phyloP scores from a whole-genome alignment of 1,140 invertebrate species.

The Limonius californicus region DNA sequence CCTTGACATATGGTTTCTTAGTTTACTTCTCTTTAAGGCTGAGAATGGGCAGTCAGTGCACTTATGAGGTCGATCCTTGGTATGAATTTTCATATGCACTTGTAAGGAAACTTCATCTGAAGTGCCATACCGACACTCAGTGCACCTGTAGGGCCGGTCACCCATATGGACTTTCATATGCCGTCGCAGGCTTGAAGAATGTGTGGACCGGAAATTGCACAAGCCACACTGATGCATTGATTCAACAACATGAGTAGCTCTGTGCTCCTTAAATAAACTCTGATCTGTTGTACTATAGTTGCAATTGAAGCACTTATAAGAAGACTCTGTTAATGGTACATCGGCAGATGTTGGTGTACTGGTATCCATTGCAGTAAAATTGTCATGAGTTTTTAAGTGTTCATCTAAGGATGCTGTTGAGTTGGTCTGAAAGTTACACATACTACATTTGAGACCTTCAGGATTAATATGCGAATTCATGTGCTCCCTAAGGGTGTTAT shows the following conservation, averaged over 20 bases:
- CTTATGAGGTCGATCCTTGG: not conserved
- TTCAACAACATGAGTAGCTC: not conserved
- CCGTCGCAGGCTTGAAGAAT: not conserved
- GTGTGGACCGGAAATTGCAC: not conserved
- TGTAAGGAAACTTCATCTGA: not conserved
- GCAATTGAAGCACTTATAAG: not conserved
- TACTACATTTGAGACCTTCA: not conserved
- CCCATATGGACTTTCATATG: not conserved
- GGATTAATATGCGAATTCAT: not conserved
- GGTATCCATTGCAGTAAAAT: too few relatives aligned
- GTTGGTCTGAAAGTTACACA: not conserved
- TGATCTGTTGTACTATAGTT: not conserved
- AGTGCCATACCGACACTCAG: not conserved
- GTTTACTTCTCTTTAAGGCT: not conserved
- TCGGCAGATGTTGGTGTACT: too few relatives aligned
- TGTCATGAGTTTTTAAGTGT: not conserved
- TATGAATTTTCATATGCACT: not conserved
- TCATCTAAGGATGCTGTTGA: not conserved
- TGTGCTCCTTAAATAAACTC: not conserved
- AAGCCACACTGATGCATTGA: not conserved
- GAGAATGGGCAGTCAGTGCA: not conserved
- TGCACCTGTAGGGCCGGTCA: not conserved
- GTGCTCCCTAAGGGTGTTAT: too few relatives aligned
- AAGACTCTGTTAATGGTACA: not conserved
- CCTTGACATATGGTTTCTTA: not conserved